Base-by-base conservation (phyloP, 30 jellyfish, hydroid and myxozoan genomes). In the Rhopilema esculentum region DNA sequence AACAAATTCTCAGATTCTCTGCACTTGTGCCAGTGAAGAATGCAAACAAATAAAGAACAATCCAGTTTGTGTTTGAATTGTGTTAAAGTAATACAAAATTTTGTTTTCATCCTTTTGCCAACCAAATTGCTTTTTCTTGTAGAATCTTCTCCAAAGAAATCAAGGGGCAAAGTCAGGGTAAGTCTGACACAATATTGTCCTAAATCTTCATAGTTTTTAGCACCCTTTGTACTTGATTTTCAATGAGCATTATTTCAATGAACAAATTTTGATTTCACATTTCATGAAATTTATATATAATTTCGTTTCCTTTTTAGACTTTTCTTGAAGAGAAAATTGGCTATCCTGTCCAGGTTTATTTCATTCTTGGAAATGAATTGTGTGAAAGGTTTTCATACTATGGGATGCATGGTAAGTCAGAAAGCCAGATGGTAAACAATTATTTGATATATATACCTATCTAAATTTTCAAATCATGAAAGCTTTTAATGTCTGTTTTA, bases 331-430 rank as follows among this genome's bases (percentile, higher is more conserved):
- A 49, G 21, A 67, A 87, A 40, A 77, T 86, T 49, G 99, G 99
- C 2, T 96, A 96, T 71, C 99, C 99, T 0, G 76, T 92, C 27
- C 98, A 94, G 85, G 99, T 97, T 0, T 88, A 78, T 72, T 97
- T 97, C 84, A 97, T 97, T 75, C 97, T 97, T 77, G 99, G 98
- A 20, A 97, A 97, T 90, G 99, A 97, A 69, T 92, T 97, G 50
- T 97, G 99, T 86, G 99, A 97, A 90, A 81, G 99, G 78, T 97
- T 97, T 72, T 92, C 99, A 31, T 97, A 97, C 84, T 97, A 97
- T 93, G 99, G 99, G 73, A 89, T 97, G 98, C 99, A 95, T 51
- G 98, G 99, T 97, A 19, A 68, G 97, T 70, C 16, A 40, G 6
- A 2, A 12, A 2, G 57, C 57, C 57, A 40, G 57, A 40, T 40